Evolutionary conservation across 2,797 vertebrate genomes (phyloP), one percentile per base, ranked within the genome.

Genomic region (Cossypha dichroa): DNA sequence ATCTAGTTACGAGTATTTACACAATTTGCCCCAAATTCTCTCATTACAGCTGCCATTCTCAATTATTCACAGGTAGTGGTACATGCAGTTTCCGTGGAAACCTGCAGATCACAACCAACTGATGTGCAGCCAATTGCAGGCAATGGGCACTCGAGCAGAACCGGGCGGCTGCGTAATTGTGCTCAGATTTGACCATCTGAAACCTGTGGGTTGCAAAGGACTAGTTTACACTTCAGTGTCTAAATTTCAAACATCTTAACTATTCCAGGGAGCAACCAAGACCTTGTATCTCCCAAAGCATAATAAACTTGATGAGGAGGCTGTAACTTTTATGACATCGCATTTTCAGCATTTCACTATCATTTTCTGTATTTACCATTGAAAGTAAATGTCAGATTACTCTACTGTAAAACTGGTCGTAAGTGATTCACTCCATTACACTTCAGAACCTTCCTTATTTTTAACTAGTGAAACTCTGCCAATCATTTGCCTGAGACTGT

Each of bases 31-130:
- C 96, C 68, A 93, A 96, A 96, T 96, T 97, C 95, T 69, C 91
- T 95, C 76, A 97, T 96, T 97, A 97, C 79, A 96, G 73, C 93
- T 95, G 95, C 93, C 85, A 94, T 85, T 97, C 91, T 97, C 96
- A 82, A 96, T 96, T 97, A 97, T 96, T 97, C 96, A 94, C 96
- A 98, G 97, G 97, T 97, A 97, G 91, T 15, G 79, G 90, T 85
- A 96, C 94, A 97, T 93, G 95, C 92, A 78, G 97, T 98, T 97
- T 97, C 97, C 97, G n/a, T 97, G 97, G 97, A 97, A 98, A 98
- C 97, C 92, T 90, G 93, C 92, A 54, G 94, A 93, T 95, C 93
- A 45, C 22, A 8, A 93, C 83, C 90, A 88, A 70, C 63, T 45
- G 93, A 93, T 92, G 91, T 19, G 8, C 91, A 95, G 95, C 85